Evolutionary conservation across 1,140 invertebrate genomes (phyloP).

Genomic region (Drosophila orosa): DNA sequence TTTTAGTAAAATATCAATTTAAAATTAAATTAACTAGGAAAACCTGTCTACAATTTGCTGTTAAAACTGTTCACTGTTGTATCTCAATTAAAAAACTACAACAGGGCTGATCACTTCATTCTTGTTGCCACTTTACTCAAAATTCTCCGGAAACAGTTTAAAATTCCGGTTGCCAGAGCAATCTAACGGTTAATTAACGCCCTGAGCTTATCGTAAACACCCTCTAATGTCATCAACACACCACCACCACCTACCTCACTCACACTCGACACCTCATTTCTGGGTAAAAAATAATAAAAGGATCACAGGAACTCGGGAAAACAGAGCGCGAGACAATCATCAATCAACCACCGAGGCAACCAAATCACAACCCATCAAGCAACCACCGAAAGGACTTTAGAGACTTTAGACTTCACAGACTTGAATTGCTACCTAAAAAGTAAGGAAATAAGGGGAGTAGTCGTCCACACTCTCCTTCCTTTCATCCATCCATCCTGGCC

Average conservation of each 20-base stretch:
- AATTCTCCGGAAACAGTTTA: slow-evolving; percentile 12
- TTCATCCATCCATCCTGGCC: slow-evolving; percentile 17
- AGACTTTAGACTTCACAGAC: slow-evolving; percentile 17
- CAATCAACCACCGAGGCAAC: slow-evolving; percentile 76
- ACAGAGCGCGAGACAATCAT: slow-evolving; percentile 49
- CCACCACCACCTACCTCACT: slow-evolving; percentile 12
- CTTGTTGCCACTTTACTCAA: not conserved
- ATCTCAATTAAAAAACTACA: not conserved
- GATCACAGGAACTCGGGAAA: slow-evolving; percentile 25
- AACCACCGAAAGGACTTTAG: slow-evolving; percentile 63
- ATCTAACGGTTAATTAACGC: slow-evolving; percentile 51
- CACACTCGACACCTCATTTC: slow-evolving; percentile 2
- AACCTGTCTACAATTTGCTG: not conserved
- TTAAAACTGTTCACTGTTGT: not conserved
- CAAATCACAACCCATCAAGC: slow-evolving; percentile 69
- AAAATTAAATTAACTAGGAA: not conserved
- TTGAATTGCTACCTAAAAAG: slow-evolving; percentile 39
- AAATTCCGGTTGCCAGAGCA: slow-evolving; percentile 36
- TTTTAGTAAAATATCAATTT: not conserved
- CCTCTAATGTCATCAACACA: slow-evolving; percentile 50
- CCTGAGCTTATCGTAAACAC: slow-evolving; percentile 44
- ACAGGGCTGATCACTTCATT: slow-evolving; percentile 5
- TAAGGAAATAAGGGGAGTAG: slow-evolving; percentile 6
- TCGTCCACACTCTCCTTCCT: slow-evolving; percentile 2
- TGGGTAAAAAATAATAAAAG: slow-evolving; percentile 18